Evolutionary conservation across 30 jellyfish, hydroid and myxozoan genomes (phyloP).

Genomic region (Turritopsis dohrnii): DNA sequence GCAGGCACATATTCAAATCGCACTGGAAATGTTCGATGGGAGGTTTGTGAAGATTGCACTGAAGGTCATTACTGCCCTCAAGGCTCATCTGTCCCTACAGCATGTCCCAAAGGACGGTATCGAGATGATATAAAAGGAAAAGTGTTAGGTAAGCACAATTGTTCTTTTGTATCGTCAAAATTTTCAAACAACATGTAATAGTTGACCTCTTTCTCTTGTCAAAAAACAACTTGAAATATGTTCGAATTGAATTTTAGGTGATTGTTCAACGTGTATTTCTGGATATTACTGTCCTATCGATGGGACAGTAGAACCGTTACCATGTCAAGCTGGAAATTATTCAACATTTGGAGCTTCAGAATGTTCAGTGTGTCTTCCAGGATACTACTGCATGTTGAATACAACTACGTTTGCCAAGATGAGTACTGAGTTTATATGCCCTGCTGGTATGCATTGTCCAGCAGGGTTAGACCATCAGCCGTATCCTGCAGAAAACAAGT

Average conservation of each 20-base stretch:
- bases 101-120: conserved; percentile 86
- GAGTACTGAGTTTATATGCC: conserved; percentile 65
- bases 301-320: conserved; percentile 73
- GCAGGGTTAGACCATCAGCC: conserved; percentile 77
- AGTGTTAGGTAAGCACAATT: conserved; percentile 32
- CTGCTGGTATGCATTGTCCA: conserved; percentile 98
- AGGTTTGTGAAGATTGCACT: conserved; percentile 68
- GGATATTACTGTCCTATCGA: conserved; percentile 79
- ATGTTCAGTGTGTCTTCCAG: conserved; percentile 71
- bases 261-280: conserved; percentile 70
- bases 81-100: conserved; percentile 88
- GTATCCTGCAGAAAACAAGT: conserved; percentile 52
- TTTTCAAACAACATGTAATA: too few relatives aligned
- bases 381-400: conserved; percentile 78
- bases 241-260: conserved; percentile 39
- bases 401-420: conserved; percentile 58
- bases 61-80: conserved; percentile 94
- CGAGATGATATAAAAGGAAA: conserved; percentile 59
- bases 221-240: not conserved
- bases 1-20: conserved; percentile 91
- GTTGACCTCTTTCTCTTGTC: not conserved
- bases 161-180: too few relatives aligned
- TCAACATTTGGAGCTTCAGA: conserved; percentile 74
- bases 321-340: conserved; percentile 69
- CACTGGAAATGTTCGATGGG: conserved; percentile 84